A percentile compares a stretch with the other conserved stretches of the same genome.
phyloP scores from a whole-genome alignment of 2,113 vertebrate genomes.

The Nannobrachium achirus region DNA sequence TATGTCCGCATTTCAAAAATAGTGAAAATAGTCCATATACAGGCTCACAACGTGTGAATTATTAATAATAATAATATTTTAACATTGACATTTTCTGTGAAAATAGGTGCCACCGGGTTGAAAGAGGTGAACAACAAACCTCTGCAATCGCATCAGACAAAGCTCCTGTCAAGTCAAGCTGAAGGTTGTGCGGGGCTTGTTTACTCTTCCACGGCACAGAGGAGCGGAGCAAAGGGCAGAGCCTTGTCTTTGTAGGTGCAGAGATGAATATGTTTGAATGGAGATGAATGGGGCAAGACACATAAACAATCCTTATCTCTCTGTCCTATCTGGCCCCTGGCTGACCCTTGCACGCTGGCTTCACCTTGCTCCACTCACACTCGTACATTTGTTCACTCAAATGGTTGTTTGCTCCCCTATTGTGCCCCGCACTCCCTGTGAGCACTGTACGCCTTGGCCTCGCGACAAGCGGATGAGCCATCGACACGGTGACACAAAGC shows the following conservation, averaged over 20 bases:
- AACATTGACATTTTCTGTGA: too few relatives aligned
- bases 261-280: constrained; percentile 45
- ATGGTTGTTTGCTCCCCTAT: constrained; percentile 34
- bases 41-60: too few relatives aligned
- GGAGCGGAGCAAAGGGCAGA: constrained; percentile 34
- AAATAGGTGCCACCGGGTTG: too few relatives aligned
- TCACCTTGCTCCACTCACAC: constrained; percentile 6
- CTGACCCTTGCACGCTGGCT: constrained; percentile 49
- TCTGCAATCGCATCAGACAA: constrained; percentile 64
- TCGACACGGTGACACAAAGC: constrained; percentile 49
- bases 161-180: constrained; percentile 50
- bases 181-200: constrained; percentile 37
- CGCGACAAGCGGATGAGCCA: constrained; percentile 53
- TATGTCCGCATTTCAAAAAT: too few relatives aligned
- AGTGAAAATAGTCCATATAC: too few relatives aligned
- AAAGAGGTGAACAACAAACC: constrained; percentile 23
- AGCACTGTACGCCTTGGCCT: constrained; percentile 35
- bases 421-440: constrained; percentile 32
- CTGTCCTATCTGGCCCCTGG: constrained; percentile 34
- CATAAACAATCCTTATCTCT: constrained; percentile 72
- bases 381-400: constrained; percentile 37
- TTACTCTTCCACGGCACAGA: constrained; percentile 39
- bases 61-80: too few relatives aligned
- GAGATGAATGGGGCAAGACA: constrained; percentile 61
- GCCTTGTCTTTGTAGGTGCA: constrained; percentile 34